Percentiles rank a stretch among this genome's conserved stretches.
Evolutionary conservation across 2,113 vertebrate genomes (phyloP).

Genomic region (Tringa solitaria): DNA sequence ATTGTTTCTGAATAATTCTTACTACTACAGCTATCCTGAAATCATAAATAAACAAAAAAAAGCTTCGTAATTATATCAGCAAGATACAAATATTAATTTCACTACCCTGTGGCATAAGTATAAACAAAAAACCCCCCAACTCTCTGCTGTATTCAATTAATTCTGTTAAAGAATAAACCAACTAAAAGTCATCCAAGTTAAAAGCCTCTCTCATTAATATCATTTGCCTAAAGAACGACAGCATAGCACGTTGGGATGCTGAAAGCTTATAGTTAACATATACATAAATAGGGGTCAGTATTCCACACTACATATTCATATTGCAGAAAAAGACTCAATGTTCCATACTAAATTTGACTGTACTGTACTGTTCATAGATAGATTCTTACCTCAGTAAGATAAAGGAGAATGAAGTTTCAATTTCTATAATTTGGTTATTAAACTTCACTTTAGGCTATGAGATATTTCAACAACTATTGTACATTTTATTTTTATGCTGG

Average conservation of each 20-base stretch:
- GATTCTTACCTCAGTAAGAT: neutral
- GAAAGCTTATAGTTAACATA: neutral
- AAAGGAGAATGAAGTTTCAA: neutral
- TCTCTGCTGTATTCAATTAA: neutral
- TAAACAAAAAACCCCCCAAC: neutral
- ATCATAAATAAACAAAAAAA: neutral
- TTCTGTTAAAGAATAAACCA: neutral
- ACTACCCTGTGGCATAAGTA: neutral
- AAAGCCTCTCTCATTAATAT: neutral
- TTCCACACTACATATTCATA: neutral
- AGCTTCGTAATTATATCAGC: neutral
- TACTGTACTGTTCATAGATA: neutral
- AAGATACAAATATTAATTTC: conserved; percentile 29
- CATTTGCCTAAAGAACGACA: neutral
- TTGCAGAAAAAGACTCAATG: neutral
- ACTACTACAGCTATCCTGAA: neutral
- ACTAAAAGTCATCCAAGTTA: neutral
- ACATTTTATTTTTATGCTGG: neutral
- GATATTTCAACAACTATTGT: neutral
- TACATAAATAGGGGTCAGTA: neutral
- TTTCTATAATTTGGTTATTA: neutral
- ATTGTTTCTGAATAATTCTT: neutral
- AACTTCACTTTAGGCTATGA: neutral
- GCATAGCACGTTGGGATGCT: neutral
- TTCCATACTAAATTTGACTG: neutral